These are phyloP conservation scores for Rostratula benghalensis DNA, from an alignment of 2,113 vertebrate species.

Conservation along the genomic window DNA sequence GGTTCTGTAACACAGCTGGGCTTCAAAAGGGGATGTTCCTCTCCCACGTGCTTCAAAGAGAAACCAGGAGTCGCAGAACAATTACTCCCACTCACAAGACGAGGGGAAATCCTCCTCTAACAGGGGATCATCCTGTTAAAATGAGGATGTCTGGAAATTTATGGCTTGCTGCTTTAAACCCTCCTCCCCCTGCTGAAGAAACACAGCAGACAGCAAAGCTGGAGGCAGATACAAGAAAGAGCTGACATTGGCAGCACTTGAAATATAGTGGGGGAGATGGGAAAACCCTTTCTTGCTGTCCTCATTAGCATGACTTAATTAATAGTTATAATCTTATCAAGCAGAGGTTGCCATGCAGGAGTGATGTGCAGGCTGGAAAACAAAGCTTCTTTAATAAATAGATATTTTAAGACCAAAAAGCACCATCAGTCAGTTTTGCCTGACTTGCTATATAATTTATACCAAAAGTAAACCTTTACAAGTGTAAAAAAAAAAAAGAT, in stretches of 20 bases:
- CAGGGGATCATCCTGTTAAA: slow-evolving; percentile 40
- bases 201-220: slow-evolving; percentile 6
- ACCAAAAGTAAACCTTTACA: not conserved
- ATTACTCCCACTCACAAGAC: slow-evolving; percentile 61
- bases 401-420: slow-evolving; percentile 2
- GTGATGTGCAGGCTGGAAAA: not conserved
- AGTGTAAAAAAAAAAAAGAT: not conserved
- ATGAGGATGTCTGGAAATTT: slow-evolving; percentile 43
- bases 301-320: slow-evolving; percentile 47
- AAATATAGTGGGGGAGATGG: not conserved
- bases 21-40: slow-evolving; percentile 23
- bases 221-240: not conserved
- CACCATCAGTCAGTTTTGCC: not conserved
- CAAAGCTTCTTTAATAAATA: slow-evolving; percentile 10
- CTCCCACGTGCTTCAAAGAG: slow-evolving; percentile 64
- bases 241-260: not conserved
- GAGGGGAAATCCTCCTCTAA: slow-evolving; percentile 67
- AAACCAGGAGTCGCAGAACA: slow-evolving; percentile 25
- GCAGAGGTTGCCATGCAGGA: not conserved
- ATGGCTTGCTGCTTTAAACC: slow-evolving; percentile 38
- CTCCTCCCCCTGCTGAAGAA: not conserved
- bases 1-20: slow-evolving; percentile 33
- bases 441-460: not conserved
- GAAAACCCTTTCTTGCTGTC: not conserved
- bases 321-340: slow-evolving; percentile 19